Evolutionary conservation across 2,888 invertebrate genomes (phyloP).

Genomic region (Mesorhabditis sp.): DNA sequence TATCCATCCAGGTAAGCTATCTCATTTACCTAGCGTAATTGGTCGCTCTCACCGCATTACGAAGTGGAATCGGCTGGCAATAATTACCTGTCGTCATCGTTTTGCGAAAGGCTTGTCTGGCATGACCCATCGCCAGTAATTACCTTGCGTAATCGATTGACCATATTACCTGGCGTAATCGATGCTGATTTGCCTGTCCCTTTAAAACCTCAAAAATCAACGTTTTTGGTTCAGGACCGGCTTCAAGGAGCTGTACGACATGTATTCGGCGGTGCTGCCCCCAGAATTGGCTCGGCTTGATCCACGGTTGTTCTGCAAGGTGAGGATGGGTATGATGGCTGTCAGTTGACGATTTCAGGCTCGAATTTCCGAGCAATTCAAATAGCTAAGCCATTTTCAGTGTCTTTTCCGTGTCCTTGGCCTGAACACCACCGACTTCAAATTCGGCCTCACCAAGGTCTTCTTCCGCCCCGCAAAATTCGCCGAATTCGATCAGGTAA

Average conservation of each 20-base stretch:
- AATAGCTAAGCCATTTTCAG: conserved; percentile 61
- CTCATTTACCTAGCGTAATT: too few relatives aligned
- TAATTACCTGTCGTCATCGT: too few relatives aligned
- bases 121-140: too few relatives aligned
- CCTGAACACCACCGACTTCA: conserved; percentile 87
- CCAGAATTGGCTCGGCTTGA: conserved; percentile 76
- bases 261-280: conserved; percentile 83
- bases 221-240: conserved; percentile 72
- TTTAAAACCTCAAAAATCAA: too few relatives aligned
- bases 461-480: conserved; percentile 98
- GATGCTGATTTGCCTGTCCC: too few relatives aligned
- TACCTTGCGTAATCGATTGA: too few relatives aligned
- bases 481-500: conserved; percentile 69
- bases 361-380: too few relatives aligned
- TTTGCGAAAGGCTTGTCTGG: too few relatives aligned
- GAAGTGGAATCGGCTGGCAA: too few relatives aligned
- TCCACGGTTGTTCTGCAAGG: conserved; percentile 88
- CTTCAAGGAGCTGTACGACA: conserved; percentile 80
- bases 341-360: too few relatives aligned
- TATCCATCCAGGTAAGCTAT: conserved; percentile 64
- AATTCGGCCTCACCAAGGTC: conserved; percentile 91
- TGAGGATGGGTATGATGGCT: conserved; percentile 52
- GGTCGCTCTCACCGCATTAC: too few relatives aligned
- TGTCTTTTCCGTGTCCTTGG: conserved; percentile 90
- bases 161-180: too few relatives aligned